These are phyloP conservation scores for Stramonita haemastoma DNA, from an alignment of 2,888 invertebrate genomes.

Conservation along the genomic window DNA sequence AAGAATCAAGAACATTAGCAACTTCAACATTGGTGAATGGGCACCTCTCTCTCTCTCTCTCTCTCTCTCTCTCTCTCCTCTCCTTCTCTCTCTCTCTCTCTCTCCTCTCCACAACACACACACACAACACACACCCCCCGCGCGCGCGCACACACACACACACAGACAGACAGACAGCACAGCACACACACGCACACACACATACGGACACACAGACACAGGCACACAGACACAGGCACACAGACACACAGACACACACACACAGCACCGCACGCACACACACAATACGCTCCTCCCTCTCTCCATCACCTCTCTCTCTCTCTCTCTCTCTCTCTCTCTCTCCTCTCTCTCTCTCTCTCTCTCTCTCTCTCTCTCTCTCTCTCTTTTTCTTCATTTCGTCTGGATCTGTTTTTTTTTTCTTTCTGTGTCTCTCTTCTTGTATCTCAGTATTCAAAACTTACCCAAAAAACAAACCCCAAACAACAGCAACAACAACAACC, in stretches of 20 bases:
- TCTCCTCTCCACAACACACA: not conserved
- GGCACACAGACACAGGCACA: not conserved
- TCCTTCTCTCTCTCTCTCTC: not conserved
- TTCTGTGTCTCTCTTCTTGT: too few species aligned
- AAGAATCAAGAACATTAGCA: too few species aligned
- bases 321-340: too few species aligned
- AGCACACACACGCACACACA: slow-evolving; percentile 17
- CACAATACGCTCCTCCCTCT: not conserved
- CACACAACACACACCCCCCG: not conserved
- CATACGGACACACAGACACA: slow-evolving; percentile 3
- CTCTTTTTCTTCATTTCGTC: too few species aligned
- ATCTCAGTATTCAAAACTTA: too few species aligned
- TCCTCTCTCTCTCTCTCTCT: too few species aligned
- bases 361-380: too few species aligned
- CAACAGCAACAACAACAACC: too few species aligned
- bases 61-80: not conserved
- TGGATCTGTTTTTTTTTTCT: too few species aligned
- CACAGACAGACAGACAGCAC: not conserved
- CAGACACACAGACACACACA: not conserved
- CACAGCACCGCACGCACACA: not conserved
- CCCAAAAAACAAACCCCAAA: too few species aligned
- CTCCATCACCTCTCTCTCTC: too few species aligned
- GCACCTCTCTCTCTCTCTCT: not conserved
- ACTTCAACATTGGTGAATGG: too few species aligned
- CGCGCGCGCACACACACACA: not conserved